Evolutionary conservation across 2,113 vertebrate species (phyloP).

Genomic region (Etheostoma spectabile): DNA sequence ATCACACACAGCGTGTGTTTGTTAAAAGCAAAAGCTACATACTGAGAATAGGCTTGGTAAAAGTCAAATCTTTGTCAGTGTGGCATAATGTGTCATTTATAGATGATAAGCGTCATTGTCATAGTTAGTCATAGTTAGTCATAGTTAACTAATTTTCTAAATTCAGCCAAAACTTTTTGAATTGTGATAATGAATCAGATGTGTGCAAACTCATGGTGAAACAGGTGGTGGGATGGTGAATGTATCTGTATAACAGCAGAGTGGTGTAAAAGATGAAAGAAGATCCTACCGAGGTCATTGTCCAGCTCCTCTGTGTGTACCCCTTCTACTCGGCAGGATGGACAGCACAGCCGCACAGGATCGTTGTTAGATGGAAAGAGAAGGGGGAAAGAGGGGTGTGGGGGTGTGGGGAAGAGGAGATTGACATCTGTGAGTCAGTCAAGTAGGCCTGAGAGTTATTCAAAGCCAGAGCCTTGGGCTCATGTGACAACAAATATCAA

Average conservation of each 20-base stretch:
- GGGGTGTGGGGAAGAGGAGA: conserved; percentile 76
- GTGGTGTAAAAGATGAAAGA: conserved; percentile 44
- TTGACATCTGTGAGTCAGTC: conserved; percentile 32
- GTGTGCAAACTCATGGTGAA: not conserved
- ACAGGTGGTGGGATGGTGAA: not conserved
- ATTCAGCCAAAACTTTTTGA: not conserved
- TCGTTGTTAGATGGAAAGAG: conserved; percentile 80
- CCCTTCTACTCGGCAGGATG: conserved; percentile 94
- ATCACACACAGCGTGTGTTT: conserved; percentile 2
- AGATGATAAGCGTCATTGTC: conserved; percentile 32
- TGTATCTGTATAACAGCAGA: not conserved
- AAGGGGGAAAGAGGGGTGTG: conserved; percentile 84
- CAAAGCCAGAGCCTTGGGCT: conserved; percentile 27
- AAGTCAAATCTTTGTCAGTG: conserved; percentile 36
- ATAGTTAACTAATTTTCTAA: not conserved
- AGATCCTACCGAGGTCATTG: conserved; percentile 95
- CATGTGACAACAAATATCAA: conserved; percentile 7
- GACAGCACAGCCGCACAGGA: conserved; percentile 84
- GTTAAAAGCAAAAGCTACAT: not conserved
- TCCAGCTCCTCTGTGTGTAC: conserved; percentile 99
- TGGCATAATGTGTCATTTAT: conserved; percentile 22
- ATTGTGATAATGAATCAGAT: not conserved
- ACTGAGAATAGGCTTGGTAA: not conserved
- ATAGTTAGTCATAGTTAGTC: conserved; percentile 3
- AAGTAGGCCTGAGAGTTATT: conserved; percentile 43